A percentile compares a stretch with the other conserved stretches of the same genome.
phyloP scores from a whole-genome alignment of 2,888 invertebrate genomes.

The Apamea monoglypha region DNA sequence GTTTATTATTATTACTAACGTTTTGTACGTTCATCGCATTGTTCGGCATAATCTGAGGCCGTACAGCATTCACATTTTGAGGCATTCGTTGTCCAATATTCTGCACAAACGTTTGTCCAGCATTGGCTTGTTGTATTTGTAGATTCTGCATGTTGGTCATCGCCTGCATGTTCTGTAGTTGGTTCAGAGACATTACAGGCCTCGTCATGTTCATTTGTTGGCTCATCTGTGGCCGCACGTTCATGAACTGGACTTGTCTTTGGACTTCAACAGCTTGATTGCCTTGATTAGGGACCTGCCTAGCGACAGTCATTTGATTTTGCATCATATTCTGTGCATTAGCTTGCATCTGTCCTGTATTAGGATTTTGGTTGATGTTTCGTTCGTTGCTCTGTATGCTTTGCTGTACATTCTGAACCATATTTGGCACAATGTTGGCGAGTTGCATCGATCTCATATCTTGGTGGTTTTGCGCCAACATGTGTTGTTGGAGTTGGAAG shows the following conservation, averaged over 20 bases:
- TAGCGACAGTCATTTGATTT: conserved; percentile 55
- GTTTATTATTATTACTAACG: conserved; percentile 49
- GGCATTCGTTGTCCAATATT: conserved; percentile 65
- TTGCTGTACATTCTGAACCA: conserved; percentile 71
- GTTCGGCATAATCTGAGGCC: conserved; percentile 48
- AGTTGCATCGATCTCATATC: conserved; percentile 72
- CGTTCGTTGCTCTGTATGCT: conserved; percentile 62
- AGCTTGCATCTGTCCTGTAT: conserved; percentile 61
- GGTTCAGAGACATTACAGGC: conserved; percentile 63
- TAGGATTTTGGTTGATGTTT: conserved; percentile 56
- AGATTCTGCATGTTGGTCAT: conserved; percentile 65
- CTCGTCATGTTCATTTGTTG: conserved; percentile 64
- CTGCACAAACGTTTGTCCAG: conserved; percentile 64
- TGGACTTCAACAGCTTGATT: conserved; percentile 61
- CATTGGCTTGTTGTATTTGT: conserved; percentile 57
- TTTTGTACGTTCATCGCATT: conserved; percentile 57
- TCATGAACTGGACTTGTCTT: conserved; percentile 63
- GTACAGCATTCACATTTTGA: conserved; percentile 56
- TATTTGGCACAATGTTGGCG: conserved; percentile 69
- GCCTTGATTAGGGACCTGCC: conserved; percentile 64
- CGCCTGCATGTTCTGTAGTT: conserved; percentile 61
- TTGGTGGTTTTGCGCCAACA: conserved; percentile 74
- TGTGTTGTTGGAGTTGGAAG: conserved; percentile 80
- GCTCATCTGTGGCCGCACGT: conserved; percentile 63
- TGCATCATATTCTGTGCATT: conserved; percentile 62